Evolutionary conservation across 2,888 invertebrate species (phyloP).

Genomic region (Drosophila paranaensis): DNA sequence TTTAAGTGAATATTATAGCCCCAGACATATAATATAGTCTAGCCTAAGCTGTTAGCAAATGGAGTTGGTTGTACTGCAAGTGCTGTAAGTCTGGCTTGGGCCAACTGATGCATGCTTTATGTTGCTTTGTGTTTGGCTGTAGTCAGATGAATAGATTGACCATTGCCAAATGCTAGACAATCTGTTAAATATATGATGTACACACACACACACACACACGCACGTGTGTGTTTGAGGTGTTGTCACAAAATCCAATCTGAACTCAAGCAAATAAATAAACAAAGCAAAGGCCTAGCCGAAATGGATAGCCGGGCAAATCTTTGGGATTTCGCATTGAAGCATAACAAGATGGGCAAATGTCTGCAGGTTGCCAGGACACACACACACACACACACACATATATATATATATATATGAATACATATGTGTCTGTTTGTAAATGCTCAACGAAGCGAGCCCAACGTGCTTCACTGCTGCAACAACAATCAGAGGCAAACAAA

Average conservation of each 20-base stretch:
- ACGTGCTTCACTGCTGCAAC: conserved; percentile 14
- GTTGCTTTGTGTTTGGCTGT: neutral
- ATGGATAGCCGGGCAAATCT: conserved; percentile 41
- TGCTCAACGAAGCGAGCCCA: conserved; percentile 18
- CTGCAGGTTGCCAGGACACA: conserved; percentile 23
- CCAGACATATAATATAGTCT: too few relatives aligned
- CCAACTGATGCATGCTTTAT: conserved; percentile 1
- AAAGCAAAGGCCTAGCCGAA: conserved; percentile 22
- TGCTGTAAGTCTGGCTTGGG: neutral
- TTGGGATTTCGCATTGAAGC: conserved; percentile 40
- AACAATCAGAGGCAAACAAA: conserved; percentile 55
- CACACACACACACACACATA: neutral
- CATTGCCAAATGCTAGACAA: conserved; percentile 23
- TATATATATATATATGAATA: too few relatives aligned
- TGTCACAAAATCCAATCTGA: conserved; percentile 59
- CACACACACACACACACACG: neutral
- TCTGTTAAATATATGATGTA: conserved; percentile 26
- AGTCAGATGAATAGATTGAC: conserved; percentile 11
- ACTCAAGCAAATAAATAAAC: conserved; percentile 47
- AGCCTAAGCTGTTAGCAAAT: neutral
- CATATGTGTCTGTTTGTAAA: conserved; percentile 5
- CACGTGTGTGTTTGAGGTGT: conserved; percentile 17
- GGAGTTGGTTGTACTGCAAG: neutral
- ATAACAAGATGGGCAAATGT: conserved; percentile 34
- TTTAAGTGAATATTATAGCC: too few relatives aligned